Evolutionary conservation across 2,888 invertebrate genomes (phyloP), one percentile per base, ranked within the genome.

Genomic region (Furcula furcula): DNA sequence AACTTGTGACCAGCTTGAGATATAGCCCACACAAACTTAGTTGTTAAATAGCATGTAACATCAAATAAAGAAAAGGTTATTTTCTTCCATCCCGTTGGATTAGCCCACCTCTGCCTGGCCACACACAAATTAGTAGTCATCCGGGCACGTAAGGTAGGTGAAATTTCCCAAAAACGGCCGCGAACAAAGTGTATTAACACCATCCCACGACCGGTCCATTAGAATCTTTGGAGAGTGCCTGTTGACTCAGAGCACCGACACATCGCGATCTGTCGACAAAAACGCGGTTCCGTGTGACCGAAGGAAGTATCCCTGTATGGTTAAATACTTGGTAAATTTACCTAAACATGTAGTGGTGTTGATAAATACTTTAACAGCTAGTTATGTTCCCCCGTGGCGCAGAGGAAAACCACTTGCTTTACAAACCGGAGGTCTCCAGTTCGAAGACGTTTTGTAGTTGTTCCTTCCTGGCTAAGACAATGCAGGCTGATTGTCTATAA

Each of bases 81-180:
- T 21, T 6, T 1, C 2, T 10, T 5, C 10, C 21, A 3, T 6
- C 5, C 4, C 9, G 13, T 18, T 2, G 20, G 32, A 29, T 48
- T 26, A 32, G 20, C 23, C 27, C 13, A 26, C 29, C 21, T 15
- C 13, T 3, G n/a, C 4, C 5, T 31, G 18, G 22, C 32, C 34
- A 31, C 29, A 33, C 14, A 18, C 23, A 25, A 25, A 44, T 44
- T 36, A 39, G 36, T 30, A 19, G 29, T 1, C 26, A 22, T 28
- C 13, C 15, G 9, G 13, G 0, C 7, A 1, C 20, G 22, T 13
- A 7, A 15, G 4, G 12, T 21, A 41, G 31, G 46, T 35, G 46
- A 32, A 52, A 55, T 29, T 51, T 46, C 47, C 41, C 36, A 43
- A 61, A 55, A 56, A 48, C 40, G 46, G 40, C 29, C 15, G 11